Evolutionary conservation across 2,797 vertebrate species (phyloP).

Genomic region (Hippopotamyrus pictus): DNA sequence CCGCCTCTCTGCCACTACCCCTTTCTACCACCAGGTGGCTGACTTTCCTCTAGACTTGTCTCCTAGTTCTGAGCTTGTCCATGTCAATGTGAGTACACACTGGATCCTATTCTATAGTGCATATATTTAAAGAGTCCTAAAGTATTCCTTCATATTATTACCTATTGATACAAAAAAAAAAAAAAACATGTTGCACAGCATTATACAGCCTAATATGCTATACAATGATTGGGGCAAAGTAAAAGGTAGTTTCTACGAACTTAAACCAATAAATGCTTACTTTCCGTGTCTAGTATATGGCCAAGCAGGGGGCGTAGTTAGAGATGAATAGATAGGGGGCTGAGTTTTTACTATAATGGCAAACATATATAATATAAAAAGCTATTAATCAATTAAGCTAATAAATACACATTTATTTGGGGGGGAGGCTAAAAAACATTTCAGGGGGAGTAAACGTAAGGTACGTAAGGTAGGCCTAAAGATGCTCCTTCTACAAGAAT

Average conservation of each 20-base stretch:
- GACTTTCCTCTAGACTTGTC: slow-evolving; percentile 56
- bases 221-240: not conserved
- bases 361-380: not conserved
- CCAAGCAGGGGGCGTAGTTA: not conserved
- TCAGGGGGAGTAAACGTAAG: not conserved
- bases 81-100: slow-evolving; percentile 54
- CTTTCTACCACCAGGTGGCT: slow-evolving; percentile 64
- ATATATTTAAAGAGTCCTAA: not conserved
- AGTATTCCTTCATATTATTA: not conserved
- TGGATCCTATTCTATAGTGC: not conserved
- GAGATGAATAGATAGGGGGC: not conserved
- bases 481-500: not conserved
- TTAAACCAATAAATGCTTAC: not conserved
- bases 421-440: too few relatives aligned
- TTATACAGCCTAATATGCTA: not conserved
- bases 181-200: not conserved
- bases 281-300: not conserved
- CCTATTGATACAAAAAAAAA: not conserved
- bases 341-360: not conserved
- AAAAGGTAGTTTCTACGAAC: not conserved
- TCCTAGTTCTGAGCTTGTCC: slow-evolving; percentile 44
- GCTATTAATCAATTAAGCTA: not conserved
- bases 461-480: not conserved
- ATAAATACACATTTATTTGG: not conserved
- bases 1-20: slow-evolving; percentile 50